Conservation (phyloP, 2,797 vertebrate species). For the Pteronotus mesoamericanus region DNA sequence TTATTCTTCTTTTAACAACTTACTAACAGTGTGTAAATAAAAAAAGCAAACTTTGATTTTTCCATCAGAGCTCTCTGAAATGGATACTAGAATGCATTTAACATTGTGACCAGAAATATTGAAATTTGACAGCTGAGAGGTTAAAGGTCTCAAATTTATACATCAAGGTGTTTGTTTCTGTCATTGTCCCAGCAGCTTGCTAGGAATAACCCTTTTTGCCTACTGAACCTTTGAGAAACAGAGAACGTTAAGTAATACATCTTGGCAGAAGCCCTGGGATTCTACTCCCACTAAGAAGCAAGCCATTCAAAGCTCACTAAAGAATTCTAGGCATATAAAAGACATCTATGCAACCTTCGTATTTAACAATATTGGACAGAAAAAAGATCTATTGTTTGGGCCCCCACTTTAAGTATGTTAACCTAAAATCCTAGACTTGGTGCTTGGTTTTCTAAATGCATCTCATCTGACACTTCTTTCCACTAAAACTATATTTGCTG, state of each 20-base stretch:
- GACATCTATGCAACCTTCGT: background rate
- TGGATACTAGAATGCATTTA: slow-evolving; percentile 80
- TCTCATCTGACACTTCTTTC: slow-evolving; percentile 12
- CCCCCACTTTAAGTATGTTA: background rate
- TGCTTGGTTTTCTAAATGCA: background rate
- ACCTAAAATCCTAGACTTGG: background rate
- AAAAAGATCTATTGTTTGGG: background rate
- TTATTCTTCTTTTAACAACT: slow-evolving; percentile 81
- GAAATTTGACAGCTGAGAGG: slow-evolving; percentile 83
- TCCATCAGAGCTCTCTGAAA: slow-evolving; percentile 75
- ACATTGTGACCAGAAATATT: slow-evolving; percentile 84
- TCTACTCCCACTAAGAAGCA: slow-evolving; percentile 69
- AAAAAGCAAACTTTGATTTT: slow-evolving; percentile 82
- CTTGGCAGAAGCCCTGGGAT: slow-evolving; percentile 78
- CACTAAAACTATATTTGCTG: background rate
- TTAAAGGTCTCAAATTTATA: slow-evolving; percentile 85
- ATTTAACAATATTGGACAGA: background rate
- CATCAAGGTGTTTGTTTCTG: slow-evolving; percentile 83
- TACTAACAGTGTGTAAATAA: slow-evolving; percentile 80
- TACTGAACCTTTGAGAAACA: slow-evolving; percentile 84
- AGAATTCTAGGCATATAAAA: background rate
- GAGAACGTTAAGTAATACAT: slow-evolving; percentile 80
- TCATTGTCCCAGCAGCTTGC: slow-evolving; percentile 74
- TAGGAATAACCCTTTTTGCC: slow-evolving; percentile 81
- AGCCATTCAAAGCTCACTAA: background rate